Evolutionary conservation across 2,113 vertebrate species (phyloP), one percentile per base, ranked within the genome.

Genomic region (Orthonyx spaldingii): DNA sequence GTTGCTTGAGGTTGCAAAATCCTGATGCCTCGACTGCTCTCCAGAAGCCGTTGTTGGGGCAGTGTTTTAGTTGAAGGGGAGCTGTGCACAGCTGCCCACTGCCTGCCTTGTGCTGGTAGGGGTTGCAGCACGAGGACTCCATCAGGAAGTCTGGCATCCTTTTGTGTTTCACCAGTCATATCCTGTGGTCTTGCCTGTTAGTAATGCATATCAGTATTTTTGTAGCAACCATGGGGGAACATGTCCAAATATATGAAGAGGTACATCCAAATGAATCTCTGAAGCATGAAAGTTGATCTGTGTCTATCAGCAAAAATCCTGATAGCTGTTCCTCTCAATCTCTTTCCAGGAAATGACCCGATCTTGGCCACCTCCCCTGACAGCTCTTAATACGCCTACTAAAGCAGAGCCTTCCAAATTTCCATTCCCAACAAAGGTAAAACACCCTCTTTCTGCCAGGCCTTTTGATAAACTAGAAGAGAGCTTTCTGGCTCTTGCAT

Each of bases 281-380:
- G 12, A 71, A 72, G 53, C 0, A 0, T 66, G 69, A 57, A 82
- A 79, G 11, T 49, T 90, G 23, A 52, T 35, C 28, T 80, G 16
- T 3, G 1, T n/a, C 20, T 47, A 20, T 85, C 59, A 42, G 50
- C 33, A 70, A 39, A 90, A 87, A 21, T 60, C 21, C 41, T 71
- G 49, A 87, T 69, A 53, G 60, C 70, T 32, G 35, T 79, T 85
- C 74, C 41, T 75, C 69, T 93, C 74, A 37, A 95, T 95, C 92
- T 77, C 90, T 77, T 96, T 94, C 33, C 68, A 99, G 99, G 99
- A 99, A 98, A 99, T 99, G 99, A 99, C 98, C 71, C 98, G 98
- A 53, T 98, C 98, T 32, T 99, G 99, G 99, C 99, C 99, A 14
- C 98, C 99, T 83, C 98, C 98, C 65, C 91, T 99, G 96, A 98